Conservation (phyloP, 2,888 invertebrate species). For the Caenorhabditis becei region DNA sequence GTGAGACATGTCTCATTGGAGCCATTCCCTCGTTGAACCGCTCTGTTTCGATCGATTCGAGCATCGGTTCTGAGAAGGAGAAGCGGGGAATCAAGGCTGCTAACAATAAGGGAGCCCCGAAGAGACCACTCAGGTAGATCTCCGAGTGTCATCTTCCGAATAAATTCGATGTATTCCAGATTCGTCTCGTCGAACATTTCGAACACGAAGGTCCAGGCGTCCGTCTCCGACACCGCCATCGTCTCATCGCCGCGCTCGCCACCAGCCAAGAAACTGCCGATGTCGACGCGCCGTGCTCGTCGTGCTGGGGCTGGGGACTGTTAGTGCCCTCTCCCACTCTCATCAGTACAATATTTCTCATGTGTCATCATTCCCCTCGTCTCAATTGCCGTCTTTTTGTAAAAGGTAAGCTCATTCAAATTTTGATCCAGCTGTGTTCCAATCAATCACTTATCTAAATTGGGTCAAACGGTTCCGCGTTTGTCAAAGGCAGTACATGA, state of each 20-base stretch:
- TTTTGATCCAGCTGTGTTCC: not conserved
- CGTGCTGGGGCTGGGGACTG: slow-evolving; percentile 42
- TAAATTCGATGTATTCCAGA: slow-evolving; percentile 6
- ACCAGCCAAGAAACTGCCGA: slow-evolving; percentile 33
- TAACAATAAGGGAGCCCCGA: slow-evolving; percentile 46
- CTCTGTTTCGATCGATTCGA: slow-evolving; percentile 21
- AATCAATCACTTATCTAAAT: slow-evolving; percentile 39
- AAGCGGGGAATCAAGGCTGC: slow-evolving; percentile 21
- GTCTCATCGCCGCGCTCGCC: slow-evolving; percentile 50
- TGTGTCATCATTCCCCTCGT: slow-evolving; percentile 26
- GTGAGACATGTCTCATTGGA: slow-evolving; percentile 12
- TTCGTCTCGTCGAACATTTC: slow-evolving; percentile 29
- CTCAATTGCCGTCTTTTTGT: not conserved
- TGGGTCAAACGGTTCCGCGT: slow-evolving; percentile 39
- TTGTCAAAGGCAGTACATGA: slow-evolving; percentile 49
- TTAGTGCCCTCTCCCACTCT: slow-evolving; percentile 1
- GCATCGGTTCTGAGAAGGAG: slow-evolving; percentile 5
- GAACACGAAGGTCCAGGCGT: slow-evolving; percentile 25
- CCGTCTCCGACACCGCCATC: slow-evolving; percentile 36
- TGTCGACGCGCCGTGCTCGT: slow-evolving; percentile 20
- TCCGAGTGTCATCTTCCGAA: not conserved
- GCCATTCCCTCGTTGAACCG: slow-evolving; percentile 14
- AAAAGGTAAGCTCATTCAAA: slow-evolving; percentile 3
- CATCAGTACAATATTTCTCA: slow-evolving; percentile 27
- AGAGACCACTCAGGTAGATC: slow-evolving; percentile 32